Conservation (phyloP, 2,797 vertebrate genomes). For the Dryobates pubescens region DNA sequence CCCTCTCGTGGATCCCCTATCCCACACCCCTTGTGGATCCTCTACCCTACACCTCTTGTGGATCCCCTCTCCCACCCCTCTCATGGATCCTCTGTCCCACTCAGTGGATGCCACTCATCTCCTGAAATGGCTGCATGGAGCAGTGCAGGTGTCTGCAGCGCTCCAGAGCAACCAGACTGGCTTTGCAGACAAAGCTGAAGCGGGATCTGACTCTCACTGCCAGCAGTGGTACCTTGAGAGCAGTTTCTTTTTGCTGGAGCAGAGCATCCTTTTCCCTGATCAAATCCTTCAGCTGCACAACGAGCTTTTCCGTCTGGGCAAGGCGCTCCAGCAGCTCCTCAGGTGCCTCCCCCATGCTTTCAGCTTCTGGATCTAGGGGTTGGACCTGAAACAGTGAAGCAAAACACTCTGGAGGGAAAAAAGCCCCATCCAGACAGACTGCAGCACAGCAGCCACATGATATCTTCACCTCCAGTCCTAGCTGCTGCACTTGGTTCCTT, state of each 20-base stretch:
- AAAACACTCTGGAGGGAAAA: neutral
- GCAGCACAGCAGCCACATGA: neutral
- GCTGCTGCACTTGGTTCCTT: neutral
- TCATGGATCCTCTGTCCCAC: too few species aligned
- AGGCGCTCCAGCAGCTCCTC: conserved; percentile 87
- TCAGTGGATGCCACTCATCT: neutral
- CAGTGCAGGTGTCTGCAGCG: neutral
- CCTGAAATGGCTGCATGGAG: neutral
- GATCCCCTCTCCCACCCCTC: too few species aligned
- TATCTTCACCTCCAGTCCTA: neutral
- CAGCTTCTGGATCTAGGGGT: conserved; percentile 58
- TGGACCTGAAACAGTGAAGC: conserved; percentile 48
- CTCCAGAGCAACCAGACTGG: neutral
- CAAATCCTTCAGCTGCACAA: conserved; percentile 90
- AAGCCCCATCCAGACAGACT: neutral
- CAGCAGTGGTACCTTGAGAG: conserved; percentile 80
- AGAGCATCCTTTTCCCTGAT: conserved; percentile 88
- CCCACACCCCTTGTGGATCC: too few species aligned
- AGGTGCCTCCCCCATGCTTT: conserved; percentile 44
- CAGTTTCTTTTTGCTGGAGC: conserved; percentile 82
- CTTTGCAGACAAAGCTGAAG: neutral
- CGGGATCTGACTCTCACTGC: neutral
- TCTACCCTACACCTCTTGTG: too few species aligned
- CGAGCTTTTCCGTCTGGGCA: conserved; percentile 87
- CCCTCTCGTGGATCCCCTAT: too few species aligned